Base-by-base conservation (phyloP, 53 echinoderm and acorn worm species). In the Apostichopus leukothele region DNA sequence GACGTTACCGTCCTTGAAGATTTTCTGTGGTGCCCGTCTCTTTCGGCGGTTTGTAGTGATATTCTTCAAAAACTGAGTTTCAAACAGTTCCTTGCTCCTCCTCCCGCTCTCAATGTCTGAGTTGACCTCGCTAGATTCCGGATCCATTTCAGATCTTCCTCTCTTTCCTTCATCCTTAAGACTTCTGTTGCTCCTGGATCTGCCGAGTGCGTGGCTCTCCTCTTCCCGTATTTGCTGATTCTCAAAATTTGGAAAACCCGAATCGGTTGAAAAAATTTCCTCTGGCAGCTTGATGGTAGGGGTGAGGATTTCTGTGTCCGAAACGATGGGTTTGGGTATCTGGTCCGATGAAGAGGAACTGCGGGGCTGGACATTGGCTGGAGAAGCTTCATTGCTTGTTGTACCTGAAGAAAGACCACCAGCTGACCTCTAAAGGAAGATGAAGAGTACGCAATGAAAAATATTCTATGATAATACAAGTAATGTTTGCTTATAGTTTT, bases 251-350 rank as follows among this genome's bases (percentile, higher is more conserved):
- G 60, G 1, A 0, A 5, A 54, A n/a, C 9, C 16, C 21, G 81
- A 81, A 13, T 25, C 59, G 19, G 53, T 59, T 59, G 81, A 60
- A 7, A 81, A 81, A 10, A 81, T 54, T 52, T 81, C 81, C 52
- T 81, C 81, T 53, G 81, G 81, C 11, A 81, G 55, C 23, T 81
- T 53, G 81, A 5, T 81, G 21, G 59, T 23, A 1, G 81, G 81
- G 11, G 81, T n/a, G 23, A 81, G 81, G 18, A 81, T 23, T 59
- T 81, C 81, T 7, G 23, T 51, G 59, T 81, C 81, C 12, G 81
- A 21, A 16, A 81, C 18, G 9, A 11, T 9, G 5, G 6, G 18
- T 54, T 54, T 21, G 16, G 71, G 13, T n/a, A 18, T 18, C 71
- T 71, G 71, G 6, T 71, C 71, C 4, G 71, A 71, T 71, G 71